Base-by-base conservation (phyloP, 2,888 invertebrate genomes). In the Zaprionus lineosus region DNA sequence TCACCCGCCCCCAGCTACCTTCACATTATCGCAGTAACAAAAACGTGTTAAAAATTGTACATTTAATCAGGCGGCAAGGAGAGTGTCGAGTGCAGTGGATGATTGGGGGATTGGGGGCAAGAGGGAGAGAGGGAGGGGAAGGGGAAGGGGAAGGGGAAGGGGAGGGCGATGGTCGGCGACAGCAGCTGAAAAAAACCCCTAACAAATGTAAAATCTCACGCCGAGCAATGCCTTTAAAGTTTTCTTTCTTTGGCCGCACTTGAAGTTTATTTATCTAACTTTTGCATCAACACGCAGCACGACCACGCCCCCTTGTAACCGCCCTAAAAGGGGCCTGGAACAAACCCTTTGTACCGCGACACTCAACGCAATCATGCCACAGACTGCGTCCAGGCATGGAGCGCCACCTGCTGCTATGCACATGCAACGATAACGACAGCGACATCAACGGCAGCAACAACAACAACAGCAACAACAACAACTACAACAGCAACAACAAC, bases 181-280 rank as follows among this genome's bases (percentile, higher is more conserved):
- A n/a, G n/a, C n/a, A n/a, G n/a, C n/a, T n/a, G n/a, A n/a, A 5
- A 19, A 19, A 19, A 19, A 19, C 3, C 44, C 46, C 47, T 37
- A 39, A 40, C 52, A 39, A 33, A 37, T 57, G 44, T 40, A 59
- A 51, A 37, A 67, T 72, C 72, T 67, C 76, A 74, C 73, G 76
- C 73, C 52, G 47, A 12, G 36, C 9, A 24, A 31, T 53, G 62
- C 40, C 69, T 76, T 83, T 68, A 64, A 84, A 56, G 33, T 53
- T 63, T 18, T 46, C 40, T 62, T 61, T 46, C 40, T 62, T 61
- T 57, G 50, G 26, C 24, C 33, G 52, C 57, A 67, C 78, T 74
- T 78, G 74, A 84, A 84, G 71, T 84, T 82, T 78, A 78, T 78
- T 78, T 84, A 78, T 78, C 78, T 78, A 68, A 78, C 78, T 78